phyloP scores from a whole-genome alignment of 2,888 invertebrate species.

The Athalia rosae region DNA sequence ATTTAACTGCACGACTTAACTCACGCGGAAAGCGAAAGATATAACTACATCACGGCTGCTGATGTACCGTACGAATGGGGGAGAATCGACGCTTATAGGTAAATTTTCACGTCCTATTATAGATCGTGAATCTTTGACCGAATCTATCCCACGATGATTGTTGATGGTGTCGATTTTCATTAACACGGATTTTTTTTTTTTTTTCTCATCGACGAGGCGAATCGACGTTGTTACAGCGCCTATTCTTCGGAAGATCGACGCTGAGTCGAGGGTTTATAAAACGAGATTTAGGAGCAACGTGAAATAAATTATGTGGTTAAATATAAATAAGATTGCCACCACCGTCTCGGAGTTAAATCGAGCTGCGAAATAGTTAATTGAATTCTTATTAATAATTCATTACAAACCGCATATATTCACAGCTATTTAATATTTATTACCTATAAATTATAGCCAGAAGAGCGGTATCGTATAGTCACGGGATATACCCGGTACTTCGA shows the following conservation, averaged over 20 bases:
- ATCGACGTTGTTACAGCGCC: too few relatives aligned
- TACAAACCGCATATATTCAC: background rate
- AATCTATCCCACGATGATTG: too few relatives aligned
- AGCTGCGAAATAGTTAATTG: slow-evolving; percentile 14
- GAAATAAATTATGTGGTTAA: too few relatives aligned
- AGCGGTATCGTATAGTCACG: background rate
- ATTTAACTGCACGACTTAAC: slow-evolving; percentile 7
- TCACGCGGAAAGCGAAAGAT: background rate
- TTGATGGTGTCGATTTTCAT: too few relatives aligned
- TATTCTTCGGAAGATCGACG: too few relatives aligned
- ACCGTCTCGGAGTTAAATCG: background rate
- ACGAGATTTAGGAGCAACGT: too few relatives aligned
- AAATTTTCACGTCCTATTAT: too few relatives aligned
- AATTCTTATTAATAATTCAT: slow-evolving; percentile 41
- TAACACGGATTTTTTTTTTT: too few relatives aligned
- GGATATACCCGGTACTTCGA: background rate
- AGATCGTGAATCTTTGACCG: too few relatives aligned
- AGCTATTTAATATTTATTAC: slow-evolving; percentile 16
- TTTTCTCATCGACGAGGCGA: too few relatives aligned
- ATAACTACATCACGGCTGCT: background rate
- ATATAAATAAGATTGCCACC: too few relatives aligned
- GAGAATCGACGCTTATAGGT: background rate
- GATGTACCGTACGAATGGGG: background rate
- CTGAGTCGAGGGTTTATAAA: too few relatives aligned
- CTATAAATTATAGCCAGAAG: slow-evolving; percentile 15